Evolutionary conservation across 37 sponge, comb jelly and placozoan species (phyloP).

Genomic region (Beroe ovata): DNA sequence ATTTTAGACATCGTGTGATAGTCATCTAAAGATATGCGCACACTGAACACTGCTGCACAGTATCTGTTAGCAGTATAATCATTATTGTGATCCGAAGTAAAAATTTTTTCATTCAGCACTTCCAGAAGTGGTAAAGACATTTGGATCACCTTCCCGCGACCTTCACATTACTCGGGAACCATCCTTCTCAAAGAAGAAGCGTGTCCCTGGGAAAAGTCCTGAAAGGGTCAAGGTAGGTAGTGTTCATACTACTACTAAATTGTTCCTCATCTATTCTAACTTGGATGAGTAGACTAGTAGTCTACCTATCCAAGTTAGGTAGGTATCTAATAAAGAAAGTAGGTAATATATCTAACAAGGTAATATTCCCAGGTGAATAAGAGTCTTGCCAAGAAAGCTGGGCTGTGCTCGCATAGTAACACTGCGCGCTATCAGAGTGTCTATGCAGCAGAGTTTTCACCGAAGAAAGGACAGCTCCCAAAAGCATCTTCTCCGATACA

Average conservation of each 20-base stretch:
- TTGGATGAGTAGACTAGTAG: too few species aligned
- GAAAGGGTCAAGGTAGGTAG: conserved; percentile 10
- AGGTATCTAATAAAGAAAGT: too few species aligned
- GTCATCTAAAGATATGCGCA: too few species aligned
- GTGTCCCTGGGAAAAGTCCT: conserved; percentile 43
- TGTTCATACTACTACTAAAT: too few species aligned
- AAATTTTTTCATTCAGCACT: not conserved
- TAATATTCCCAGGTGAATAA: conserved; percentile 12
- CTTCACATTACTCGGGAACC: conserved; percentile 25
- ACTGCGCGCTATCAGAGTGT: conserved; percentile 43
- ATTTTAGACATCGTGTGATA: too few species aligned
- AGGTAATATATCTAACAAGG: too few species aligned
- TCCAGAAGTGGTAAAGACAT: conserved; percentile 14
- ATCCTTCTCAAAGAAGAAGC: conserved; percentile 40
- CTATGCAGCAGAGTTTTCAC: conserved; percentile 19
- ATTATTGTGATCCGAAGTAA: not conserved
- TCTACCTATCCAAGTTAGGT: too few species aligned
- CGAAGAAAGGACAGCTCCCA: not conserved
- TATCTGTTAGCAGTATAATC: too few species aligned
- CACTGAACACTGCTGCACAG: too few species aligned
- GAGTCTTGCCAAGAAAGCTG: conserved; percentile 32
- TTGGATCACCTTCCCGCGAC: conserved; percentile 30
- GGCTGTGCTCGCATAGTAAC: not conserved
- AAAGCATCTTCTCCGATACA: conserved; percentile 2
- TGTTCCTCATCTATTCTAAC: too few species aligned